A percentile compares a stretch with the other conserved stretches of the same genome.
phyloP scores from a whole-genome alignment of 2,888 invertebrate species.

The Drosophila atripex region DNA sequence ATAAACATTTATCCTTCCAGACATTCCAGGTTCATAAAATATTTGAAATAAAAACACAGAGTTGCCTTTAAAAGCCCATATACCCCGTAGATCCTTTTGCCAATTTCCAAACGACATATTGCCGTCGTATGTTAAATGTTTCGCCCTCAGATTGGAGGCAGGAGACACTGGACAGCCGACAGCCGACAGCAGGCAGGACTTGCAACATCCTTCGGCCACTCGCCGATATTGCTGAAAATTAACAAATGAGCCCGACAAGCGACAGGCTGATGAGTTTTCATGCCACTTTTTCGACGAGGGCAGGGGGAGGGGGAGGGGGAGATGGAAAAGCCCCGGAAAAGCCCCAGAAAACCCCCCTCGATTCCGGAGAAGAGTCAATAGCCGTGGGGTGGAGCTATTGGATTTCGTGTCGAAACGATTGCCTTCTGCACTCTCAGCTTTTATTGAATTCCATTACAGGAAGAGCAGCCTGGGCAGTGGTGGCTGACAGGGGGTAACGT shows the following conservation, averaged over 20 bases:
- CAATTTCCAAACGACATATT: background rate
- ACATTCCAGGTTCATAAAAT: too few species aligned
- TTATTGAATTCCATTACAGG: conserved; percentile 78
- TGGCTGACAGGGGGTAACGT: conserved; percentile 58
- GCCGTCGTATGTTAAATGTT: conserved; percentile 1
- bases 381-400: conserved; percentile 25
- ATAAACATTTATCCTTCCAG: too few species aligned
- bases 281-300: background rate
- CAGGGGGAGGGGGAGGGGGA: background rate
- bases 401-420: conserved; percentile 66
- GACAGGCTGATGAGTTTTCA: conserved; percentile 43
- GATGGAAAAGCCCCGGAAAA: conserved; percentile 2
- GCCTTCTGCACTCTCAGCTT: conserved; percentile 79
- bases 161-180: background rate
- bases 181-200: background rate
- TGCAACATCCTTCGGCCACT: conserved; percentile 28
- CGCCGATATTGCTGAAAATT: conserved; percentile 68
- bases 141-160: background rate
- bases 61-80: background rate
- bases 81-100: background rate
- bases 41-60: background rate
- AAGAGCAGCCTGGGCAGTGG: conserved; percentile 28
- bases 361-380: conserved; percentile 1
- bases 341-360: background rate
- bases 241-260: conserved; percentile 74